These are phyloP conservation scores for Globicephala melas DNA, from an alignment of 2,113 vertebrate species.

Conservation along the genomic window DNA sequence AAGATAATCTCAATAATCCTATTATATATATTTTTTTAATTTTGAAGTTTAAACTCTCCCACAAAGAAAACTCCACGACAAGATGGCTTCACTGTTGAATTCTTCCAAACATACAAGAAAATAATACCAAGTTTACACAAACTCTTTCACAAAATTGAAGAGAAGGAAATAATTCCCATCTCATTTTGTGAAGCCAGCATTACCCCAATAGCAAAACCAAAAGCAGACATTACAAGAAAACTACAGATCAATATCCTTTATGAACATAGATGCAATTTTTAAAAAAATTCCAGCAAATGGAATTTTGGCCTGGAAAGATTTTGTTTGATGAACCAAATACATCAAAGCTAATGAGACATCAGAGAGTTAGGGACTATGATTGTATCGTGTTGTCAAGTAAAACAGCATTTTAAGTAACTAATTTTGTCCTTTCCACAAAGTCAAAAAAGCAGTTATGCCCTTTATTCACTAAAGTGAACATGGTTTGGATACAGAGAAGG, in stretches of 20 bases:
- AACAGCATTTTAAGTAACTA: background rate
- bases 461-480: background rate
- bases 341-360: background rate
- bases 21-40: background rate
- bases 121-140: background rate
- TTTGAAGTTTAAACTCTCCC: background rate
- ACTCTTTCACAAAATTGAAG: background rate
- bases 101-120: constrained; percentile 1
- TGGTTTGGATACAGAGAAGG: background rate
- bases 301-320: background rate
- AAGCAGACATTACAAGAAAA: background rate
- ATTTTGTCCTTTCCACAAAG: background rate
- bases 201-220: background rate
- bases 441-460: background rate
- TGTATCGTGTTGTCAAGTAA: background rate
- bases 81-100: background rate
- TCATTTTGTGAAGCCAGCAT: background rate
- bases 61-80: background rate
- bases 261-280: background rate
- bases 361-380: background rate
- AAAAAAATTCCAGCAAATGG: background rate
- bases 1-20: background rate
- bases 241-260: background rate
- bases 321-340: background rate
- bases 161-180: background rate